These are phyloP conservation scores for Parnassius glacialis DNA, from an alignment of 2,888 invertebrate species.

Conservation along the genomic window DNA sequence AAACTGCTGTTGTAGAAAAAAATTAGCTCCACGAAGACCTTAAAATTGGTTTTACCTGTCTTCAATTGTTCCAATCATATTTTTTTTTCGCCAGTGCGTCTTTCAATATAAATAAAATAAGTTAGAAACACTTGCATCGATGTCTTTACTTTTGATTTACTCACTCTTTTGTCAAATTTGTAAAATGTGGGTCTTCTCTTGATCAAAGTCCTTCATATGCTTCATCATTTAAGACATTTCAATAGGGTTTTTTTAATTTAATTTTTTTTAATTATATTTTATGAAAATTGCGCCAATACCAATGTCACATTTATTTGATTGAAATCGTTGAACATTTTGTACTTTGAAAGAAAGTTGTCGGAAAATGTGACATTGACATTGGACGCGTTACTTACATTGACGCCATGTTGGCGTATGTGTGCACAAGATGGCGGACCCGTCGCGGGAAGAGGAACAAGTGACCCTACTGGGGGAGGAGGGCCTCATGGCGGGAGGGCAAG, in stretches of 20 bases:
- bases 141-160: neutral
- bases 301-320: slow-evolving; percentile 54
- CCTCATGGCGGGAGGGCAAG: slow-evolving; percentile 96
- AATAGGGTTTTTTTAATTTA: slow-evolving; percentile 11
- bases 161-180: slow-evolving; percentile 31
- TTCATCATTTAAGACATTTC: slow-evolving; percentile 16
- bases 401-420: slow-evolving; percentile 78
- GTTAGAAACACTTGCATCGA: slow-evolving; percentile 15
- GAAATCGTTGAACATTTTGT: too few species aligned
- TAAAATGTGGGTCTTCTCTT: slow-evolving; percentile 60
- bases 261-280: slow-evolving; percentile 19
- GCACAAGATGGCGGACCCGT: slow-evolving; percentile 98
- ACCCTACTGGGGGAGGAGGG: slow-evolving; percentile 98
- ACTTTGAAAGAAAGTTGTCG: slow-evolving; percentile 7
- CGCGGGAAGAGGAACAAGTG: slow-evolving; percentile 97
- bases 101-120: slow-evolving; percentile 27
- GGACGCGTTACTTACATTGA: slow-evolving; percentile 83
- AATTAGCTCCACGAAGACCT: slow-evolving; percentile 68
- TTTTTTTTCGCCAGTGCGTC: slow-evolving; percentile 38
- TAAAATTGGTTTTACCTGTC: slow-evolving; percentile 24
- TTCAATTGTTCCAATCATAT: slow-evolving; percentile 46
- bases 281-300: slow-evolving; percentile 49
- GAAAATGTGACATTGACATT: slow-evolving; percentile 82
- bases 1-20: slow-evolving; percentile 75
- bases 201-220: slow-evolving; percentile 38